phyloP scores from a whole-genome alignment of 2,888 invertebrate genomes.

The Chymomyza amoena region DNA sequence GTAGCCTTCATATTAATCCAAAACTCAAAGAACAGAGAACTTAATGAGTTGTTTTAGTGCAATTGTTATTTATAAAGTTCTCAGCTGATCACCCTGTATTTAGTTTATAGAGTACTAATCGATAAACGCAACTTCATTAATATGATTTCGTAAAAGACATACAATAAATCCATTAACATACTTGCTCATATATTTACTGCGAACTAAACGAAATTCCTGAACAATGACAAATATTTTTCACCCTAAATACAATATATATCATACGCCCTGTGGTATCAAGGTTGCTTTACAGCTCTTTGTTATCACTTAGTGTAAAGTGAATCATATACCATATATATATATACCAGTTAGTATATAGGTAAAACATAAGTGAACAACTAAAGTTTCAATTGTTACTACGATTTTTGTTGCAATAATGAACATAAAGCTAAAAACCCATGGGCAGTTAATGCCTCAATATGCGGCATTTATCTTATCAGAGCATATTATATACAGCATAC shows the following conservation, averaged over 20 bases:
- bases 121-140: too few species aligned
- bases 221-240: background rate
- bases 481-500: conserved; percentile 14
- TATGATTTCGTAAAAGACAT: too few species aligned
- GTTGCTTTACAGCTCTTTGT: background rate
- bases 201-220: background rate
- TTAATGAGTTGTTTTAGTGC: too few species aligned
- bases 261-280: background rate
- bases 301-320: background rate
- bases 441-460: conserved; percentile 51
- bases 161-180: too few species aligned
- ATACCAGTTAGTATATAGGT: background rate
- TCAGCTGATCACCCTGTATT: too few species aligned
- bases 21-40: too few species aligned
- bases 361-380: background rate
- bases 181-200: background rate
- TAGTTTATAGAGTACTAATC: too few species aligned
- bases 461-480: conserved; percentile 56
- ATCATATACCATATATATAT: background rate
- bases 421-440: conserved; percentile 39
- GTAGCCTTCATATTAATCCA: too few species aligned
- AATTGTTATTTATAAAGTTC: too few species aligned
- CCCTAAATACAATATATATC: background rate
- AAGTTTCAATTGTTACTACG: background rate
- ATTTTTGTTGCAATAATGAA: conserved; percentile 45